phyloP scores from a whole-genome alignment of 2,113 vertebrate genomes.

The Ptyas mucosa region DNA sequence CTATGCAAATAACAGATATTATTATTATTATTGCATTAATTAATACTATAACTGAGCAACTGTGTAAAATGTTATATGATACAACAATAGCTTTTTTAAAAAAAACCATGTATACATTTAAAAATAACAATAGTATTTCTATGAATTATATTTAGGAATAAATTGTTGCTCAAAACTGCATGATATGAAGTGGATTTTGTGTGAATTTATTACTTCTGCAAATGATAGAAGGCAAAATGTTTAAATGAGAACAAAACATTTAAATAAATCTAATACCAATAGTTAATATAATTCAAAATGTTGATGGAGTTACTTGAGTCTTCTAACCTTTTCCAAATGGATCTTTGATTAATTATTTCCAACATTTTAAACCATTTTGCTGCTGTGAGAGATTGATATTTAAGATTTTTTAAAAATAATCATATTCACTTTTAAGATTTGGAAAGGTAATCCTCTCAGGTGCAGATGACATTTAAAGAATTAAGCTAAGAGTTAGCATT shows the following conservation, averaged over 20 bases:
- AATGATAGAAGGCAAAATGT: slow-evolving; percentile 34
- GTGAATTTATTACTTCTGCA: slow-evolving; percentile 44
- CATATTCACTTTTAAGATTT: slow-evolving; percentile 60
- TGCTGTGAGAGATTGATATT: slow-evolving; percentile 59
- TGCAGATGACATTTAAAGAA: slow-evolving; percentile 63
- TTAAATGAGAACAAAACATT: slow-evolving; percentile 60
- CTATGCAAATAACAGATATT: neutral
- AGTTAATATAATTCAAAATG: slow-evolving; percentile 59
- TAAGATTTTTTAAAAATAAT: slow-evolving; percentile 28
- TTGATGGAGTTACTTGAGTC: slow-evolving; percentile 55
- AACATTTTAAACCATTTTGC: slow-evolving; percentile 53
- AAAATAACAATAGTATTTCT: neutral
- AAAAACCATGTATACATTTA: neutral
- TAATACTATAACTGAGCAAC: neutral
- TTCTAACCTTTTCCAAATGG: slow-evolving; percentile 61
- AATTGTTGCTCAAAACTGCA: neutral
- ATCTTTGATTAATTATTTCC: slow-evolving; percentile 60
- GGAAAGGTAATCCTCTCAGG: slow-evolving; percentile 56
- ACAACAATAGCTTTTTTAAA: neutral
- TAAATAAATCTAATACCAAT: slow-evolving; percentile 45
- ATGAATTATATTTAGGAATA: neutral
- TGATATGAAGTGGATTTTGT: slow-evolving; percentile 43
- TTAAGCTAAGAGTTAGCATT: slow-evolving; percentile 54
- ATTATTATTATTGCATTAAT: neutral
- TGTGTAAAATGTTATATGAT: neutral